Evolutionary conservation across 2,113 vertebrate species (phyloP).

Genomic region (Siphamia tubifer): DNA sequence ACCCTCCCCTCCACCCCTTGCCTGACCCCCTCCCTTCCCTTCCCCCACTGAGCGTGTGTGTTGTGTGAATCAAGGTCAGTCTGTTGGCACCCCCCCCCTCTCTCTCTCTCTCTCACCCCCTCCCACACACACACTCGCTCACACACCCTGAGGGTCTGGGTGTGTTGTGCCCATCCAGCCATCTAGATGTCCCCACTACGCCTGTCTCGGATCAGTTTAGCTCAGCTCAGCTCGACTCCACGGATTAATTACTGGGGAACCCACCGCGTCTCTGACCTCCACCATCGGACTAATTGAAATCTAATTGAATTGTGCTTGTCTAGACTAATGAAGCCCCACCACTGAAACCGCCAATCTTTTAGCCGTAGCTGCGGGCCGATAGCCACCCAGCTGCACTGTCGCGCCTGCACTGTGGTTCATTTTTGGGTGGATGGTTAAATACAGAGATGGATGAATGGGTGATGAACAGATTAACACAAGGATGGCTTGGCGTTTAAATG

Average conservation of each 20-base stretch:
- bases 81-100: conserved; percentile 52
- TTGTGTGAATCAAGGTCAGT: conserved; percentile 77
- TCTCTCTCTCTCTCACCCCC: too few species aligned
- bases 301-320: conserved; percentile 84
- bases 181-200: conserved; percentile 37
- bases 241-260: conserved; percentile 81
- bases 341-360: conserved; percentile 77
- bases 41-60: conserved; percentile 14
- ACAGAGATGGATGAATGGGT: not conserved
- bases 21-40: not conserved
- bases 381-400: conserved; percentile 26
- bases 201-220: conserved; percentile 60
- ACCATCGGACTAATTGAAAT: conserved; percentile 81
- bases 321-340: conserved; percentile 81
- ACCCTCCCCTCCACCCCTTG: not conserved
- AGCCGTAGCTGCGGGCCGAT: conserved; percentile 39
- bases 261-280: conserved; percentile 79
- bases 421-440: conserved; percentile 11
- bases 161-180: conserved; percentile 54
- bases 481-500: not conserved
- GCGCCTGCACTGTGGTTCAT: not conserved
- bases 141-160: conserved; percentile 15
- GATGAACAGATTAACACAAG: conserved; percentile 1
- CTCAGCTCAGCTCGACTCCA: conserved; percentile 59
- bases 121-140: conserved; percentile 2